Base-by-base conservation (phyloP, 1,140 invertebrate species). In the Melitaea cinxia region DNA sequence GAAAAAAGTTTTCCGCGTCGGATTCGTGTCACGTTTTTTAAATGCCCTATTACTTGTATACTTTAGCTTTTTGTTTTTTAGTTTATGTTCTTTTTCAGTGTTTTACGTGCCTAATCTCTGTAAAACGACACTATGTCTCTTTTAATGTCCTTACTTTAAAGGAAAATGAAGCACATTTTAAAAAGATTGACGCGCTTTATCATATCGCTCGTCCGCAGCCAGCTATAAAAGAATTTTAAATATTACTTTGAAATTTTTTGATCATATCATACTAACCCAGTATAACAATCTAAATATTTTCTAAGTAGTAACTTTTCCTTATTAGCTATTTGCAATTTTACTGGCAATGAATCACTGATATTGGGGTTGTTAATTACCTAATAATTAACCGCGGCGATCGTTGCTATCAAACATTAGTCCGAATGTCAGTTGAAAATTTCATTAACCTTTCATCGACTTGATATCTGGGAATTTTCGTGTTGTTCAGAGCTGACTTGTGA, bases 311-410 rank as follows among this genome's bases (percentile, higher is more conserved):
- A 21, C 30, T n/a, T 3, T 23, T 12, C 33, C 14, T 55, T 39
- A 55, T 39, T 55, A 15, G 15, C 30, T 33, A 60, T 66, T 66
- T 66, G 57, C 50, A 66, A 66, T 59, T 55, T 17, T 49, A 53
- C 55, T 60, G 28, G 6, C 49, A 6, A 10, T 33, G 14, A 37
- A 55, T 55, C 39, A 37, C 7, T 55, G 30, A 37, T 55, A 21
- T 37, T 21, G 15, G 7, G 21, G 15, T 39, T 3, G 19, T 37
- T 65, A 33, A 59, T 59, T 59, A 66, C n/a, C 56, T 30, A 55
- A 39, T 55, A 49, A 63, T 49, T 49, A 17, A 47, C 1, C 4
- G 9, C 14, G 21, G 10, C n/a, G 10, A 47, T 12, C 42, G 14
- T 47, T 47, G 17, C 10, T 23, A 19, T 23, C 42, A 47, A 47